A percentile compares a stretch with the other conserved stretches of the same genome.
phyloP scores from a whole-genome alignment of 2,888 invertebrate genomes.

The Drosophila rellima region DNA sequence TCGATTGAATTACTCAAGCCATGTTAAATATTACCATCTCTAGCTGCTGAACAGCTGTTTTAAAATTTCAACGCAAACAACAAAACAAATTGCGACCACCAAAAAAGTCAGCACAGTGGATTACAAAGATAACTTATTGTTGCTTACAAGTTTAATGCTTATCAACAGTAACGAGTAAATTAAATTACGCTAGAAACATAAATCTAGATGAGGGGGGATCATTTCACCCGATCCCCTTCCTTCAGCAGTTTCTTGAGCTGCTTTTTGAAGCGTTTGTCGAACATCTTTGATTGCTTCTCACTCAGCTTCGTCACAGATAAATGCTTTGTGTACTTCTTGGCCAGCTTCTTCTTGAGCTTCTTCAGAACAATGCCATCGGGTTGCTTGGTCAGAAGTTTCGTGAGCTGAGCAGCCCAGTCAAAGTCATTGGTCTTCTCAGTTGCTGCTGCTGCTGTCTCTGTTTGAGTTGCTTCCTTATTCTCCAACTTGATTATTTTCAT shows the following conservation, averaged over 20 bases:
- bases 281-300: slow-evolving; percentile 87
- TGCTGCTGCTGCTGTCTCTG: not conserved
- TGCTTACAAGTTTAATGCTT: slow-evolving; percentile 58
- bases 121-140: not conserved
- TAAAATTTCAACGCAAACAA: too few species aligned
- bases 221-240: slow-evolving; percentile 88
- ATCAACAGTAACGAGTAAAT: slow-evolving; percentile 13
- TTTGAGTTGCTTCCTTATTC: slow-evolving; percentile 11
- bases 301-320: slow-evolving; percentile 85
- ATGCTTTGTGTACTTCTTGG: slow-evolving; percentile 87
- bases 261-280: slow-evolving; percentile 90
- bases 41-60: too few species aligned
- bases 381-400: slow-evolving; percentile 74
- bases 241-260: slow-evolving; percentile 89
- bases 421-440: slow-evolving; percentile 57
- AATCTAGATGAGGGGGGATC: slow-evolving; percentile 28
- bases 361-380: slow-evolving; percentile 89
- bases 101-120: too few species aligned
- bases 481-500: slow-evolving; percentile 58
- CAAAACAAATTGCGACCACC: too few species aligned
- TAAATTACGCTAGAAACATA: slow-evolving; percentile 37
- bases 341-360: slow-evolving; percentile 91
- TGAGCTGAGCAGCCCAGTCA: slow-evolving; percentile 69
- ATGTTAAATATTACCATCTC: too few species aligned
- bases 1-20: too few species aligned